phyloP scores from a whole-genome alignment of 2,113 vertebrate species.

The Galbula dea region DNA sequence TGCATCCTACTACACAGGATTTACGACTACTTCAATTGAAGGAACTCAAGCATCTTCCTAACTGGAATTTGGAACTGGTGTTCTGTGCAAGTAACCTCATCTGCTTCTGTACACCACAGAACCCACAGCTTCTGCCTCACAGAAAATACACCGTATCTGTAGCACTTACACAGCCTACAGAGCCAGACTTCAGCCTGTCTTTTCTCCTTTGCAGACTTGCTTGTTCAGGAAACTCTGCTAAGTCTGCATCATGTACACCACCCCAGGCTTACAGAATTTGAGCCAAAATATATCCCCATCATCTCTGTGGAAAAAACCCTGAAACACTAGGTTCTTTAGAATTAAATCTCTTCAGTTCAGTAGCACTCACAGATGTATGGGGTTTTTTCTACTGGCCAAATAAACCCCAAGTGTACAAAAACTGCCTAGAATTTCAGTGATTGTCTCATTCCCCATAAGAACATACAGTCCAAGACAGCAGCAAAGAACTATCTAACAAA shows the following conservation, averaged over 20 bases:
- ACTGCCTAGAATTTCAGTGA: background rate
- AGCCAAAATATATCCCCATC: background rate
- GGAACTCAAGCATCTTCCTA: background rate
- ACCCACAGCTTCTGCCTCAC: background rate
- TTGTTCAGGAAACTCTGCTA: background rate
- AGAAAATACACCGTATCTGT: background rate
- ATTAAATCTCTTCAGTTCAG: background rate
- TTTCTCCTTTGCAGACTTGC: background rate
- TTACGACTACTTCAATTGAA: background rate
- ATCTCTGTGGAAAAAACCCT: background rate
- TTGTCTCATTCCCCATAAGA: background rate
- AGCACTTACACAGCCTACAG: background rate
- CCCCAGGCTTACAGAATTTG: background rate
- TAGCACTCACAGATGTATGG: rapidly evolving
- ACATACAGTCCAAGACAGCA: background rate
- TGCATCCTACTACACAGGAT: background rate
- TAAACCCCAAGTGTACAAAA: background rate
- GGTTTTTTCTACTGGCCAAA: background rate
- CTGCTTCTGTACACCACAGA: background rate
- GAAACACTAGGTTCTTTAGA: background rate
- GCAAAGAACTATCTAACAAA: background rate
- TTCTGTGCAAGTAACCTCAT: background rate
- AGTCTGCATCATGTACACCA: background rate
- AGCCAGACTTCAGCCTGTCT: background rate
- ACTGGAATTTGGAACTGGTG: background rate